Evolutionary conservation across 2,888 invertebrate genomes (phyloP).

Genomic region (Phlogophora meticulosa): DNA sequence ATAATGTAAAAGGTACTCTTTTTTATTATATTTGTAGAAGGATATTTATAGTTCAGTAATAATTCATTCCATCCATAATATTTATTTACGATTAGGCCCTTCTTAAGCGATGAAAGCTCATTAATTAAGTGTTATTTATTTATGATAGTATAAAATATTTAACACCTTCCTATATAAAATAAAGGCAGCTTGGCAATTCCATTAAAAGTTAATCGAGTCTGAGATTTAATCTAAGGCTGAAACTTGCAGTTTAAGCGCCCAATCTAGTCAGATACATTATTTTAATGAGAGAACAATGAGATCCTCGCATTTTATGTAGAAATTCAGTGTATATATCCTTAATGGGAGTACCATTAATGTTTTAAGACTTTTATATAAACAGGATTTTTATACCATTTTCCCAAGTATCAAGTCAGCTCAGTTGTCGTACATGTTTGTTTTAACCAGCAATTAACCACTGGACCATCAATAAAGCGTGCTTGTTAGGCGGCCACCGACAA

Average conservation of each 20-base stretch:
- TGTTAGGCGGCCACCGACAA: constrained; percentile 69
- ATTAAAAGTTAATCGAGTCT: constrained; percentile 1
- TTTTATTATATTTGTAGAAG: constrained; percentile 28
- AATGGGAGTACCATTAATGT: too few species aligned
- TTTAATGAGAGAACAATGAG: too few species aligned
- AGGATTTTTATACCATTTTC: background rate
- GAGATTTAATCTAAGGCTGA: background rate
- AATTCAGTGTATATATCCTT: background rate
- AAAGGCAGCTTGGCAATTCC: background rate
- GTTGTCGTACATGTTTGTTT: constrained; percentile 72
- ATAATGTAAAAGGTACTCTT: constrained; percentile 21
- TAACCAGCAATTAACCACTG: constrained; percentile 80
- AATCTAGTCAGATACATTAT: background rate
- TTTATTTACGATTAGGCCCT: constrained; percentile 19
- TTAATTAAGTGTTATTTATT: constrained; percentile 5
- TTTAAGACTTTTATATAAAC: background rate
- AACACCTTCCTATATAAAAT: background rate
- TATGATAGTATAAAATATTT: background rate
- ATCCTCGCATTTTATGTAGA: too few species aligned
- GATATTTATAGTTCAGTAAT: constrained; percentile 24
- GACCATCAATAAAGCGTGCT: constrained; percentile 73
- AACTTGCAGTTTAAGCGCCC: background rate
- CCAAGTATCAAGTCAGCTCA: constrained; percentile 37
- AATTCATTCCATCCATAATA: constrained; percentile 9
- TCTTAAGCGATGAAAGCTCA: constrained; percentile 3